phyloP scores from a whole-genome alignment of 92 coral and sea anemone genomes.

The Pocillopora grandis region DNA sequence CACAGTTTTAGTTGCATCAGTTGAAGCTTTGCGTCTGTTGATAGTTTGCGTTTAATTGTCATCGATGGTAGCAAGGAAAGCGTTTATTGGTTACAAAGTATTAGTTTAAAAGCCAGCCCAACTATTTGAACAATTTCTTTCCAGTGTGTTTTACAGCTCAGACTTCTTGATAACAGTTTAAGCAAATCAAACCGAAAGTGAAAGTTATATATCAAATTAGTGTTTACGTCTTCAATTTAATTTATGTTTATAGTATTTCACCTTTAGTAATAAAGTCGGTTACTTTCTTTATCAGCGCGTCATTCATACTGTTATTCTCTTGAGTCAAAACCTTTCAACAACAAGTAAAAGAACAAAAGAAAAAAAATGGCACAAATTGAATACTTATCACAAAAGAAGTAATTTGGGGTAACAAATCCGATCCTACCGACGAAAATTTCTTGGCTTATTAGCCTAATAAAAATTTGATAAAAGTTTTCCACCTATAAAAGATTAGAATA shows the following conservation, averaged over 20 bases:
- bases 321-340: conserved; percentile 25
- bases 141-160: too few relatives aligned
- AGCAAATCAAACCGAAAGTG: neutral
- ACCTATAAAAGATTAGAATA: too few relatives aligned
- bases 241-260: conserved; percentile 33
- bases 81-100: too few relatives aligned
- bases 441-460: too few relatives aligned
- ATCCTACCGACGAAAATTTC: too few relatives aligned
- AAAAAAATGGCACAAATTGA: neutral
- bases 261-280: conserved; percentile 70
- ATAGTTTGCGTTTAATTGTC: too few relatives aligned
- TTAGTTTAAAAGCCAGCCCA: too few relatives aligned
- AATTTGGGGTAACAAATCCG: neutral
- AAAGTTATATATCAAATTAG: neutral
- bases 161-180: neutral
- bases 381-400: neutral
- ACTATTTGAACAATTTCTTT: too few relatives aligned
- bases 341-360: conserved; percentile 25
- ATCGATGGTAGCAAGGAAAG: too few relatives aligned
- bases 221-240: neutral
- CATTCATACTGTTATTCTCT: conserved; percentile 34
- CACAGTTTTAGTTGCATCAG: too few relatives aligned
- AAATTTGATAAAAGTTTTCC: too few relatives aligned
- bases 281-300: conserved; percentile 62
- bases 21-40: too few relatives aligned